phyloP scores from a whole-genome alignment of 2,113 vertebrate genomes.

The Apodemus speciosus region DNA sequence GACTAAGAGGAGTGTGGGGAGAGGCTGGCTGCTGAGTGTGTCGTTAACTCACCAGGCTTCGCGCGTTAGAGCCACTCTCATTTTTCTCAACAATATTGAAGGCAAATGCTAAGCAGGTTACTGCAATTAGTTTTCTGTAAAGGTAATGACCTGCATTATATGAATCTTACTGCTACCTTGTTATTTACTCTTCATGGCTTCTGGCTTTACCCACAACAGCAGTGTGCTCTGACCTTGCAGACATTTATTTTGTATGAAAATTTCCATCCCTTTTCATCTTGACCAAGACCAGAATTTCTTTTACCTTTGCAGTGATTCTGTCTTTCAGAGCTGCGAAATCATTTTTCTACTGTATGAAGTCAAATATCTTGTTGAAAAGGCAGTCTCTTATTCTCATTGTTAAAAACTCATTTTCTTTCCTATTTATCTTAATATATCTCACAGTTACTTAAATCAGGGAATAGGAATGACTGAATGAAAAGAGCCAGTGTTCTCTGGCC shows the following conservation, averaged over 20 bases:
- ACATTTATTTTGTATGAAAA: background rate
- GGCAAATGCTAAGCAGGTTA: conserved; percentile 17
- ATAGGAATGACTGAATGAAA: background rate
- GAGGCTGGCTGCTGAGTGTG: background rate
- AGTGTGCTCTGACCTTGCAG: background rate
- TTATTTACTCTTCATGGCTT: conserved; percentile 39
- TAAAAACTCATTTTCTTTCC: conserved; percentile 62
- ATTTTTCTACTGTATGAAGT: conserved; percentile 49
- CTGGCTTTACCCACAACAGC: conserved; percentile 42
- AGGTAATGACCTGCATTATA: conserved; percentile 17
- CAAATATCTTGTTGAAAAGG: conserved; percentile 53
- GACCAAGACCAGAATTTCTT: conserved; percentile 28
- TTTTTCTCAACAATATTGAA: background rate
- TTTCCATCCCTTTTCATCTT: background rate
- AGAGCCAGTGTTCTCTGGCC: background rate
- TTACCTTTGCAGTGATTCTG: conserved; percentile 45
- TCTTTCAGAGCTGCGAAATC: conserved; percentile 51
- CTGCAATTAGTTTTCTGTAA: conserved; percentile 62
- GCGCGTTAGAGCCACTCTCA: conserved; percentile 14
- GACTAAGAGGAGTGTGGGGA: background rate
- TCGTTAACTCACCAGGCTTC: background rate
- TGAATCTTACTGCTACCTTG: conserved; percentile 26
- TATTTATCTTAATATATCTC: conserved; percentile 62
- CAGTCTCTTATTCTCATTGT: conserved; percentile 16
- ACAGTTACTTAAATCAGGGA: background rate